Evolutionary conservation across 2,113 vertebrate genomes (phyloP).

Genomic region (Acanthisitta chloris): DNA sequence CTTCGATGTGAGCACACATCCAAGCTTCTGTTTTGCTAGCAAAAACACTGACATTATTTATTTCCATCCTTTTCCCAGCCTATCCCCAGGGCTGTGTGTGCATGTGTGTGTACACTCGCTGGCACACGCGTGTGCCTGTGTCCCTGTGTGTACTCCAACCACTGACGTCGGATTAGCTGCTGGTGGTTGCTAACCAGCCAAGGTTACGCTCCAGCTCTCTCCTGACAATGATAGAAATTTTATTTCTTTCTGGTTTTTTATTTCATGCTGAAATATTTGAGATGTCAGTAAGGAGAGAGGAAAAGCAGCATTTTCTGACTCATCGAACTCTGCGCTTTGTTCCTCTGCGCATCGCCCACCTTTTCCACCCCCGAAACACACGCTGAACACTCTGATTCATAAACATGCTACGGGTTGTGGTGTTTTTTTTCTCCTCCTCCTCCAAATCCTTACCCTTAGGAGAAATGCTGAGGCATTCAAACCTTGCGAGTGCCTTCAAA

Average conservation of each 20-base stretch:
- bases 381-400: constrained; percentile 62
- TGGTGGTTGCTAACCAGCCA: neutral
- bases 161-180: neutral
- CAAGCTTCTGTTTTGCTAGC: neutral
- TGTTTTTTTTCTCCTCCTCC: neutral
- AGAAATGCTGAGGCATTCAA: constrained; percentile 30
- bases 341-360: constrained; percentile 64
- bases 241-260: no score
- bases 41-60: rapidly evolving
- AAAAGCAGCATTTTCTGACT: constrained; percentile 64
- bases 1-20: rapidly evolving
- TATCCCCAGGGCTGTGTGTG: rapidly evolving
- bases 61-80: neutral
- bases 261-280: neutral
- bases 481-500: neutral
- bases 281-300: neutral
- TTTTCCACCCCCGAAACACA: constrained; percentile 62
- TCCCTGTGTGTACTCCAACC: rapidly evolving
- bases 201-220: neutral
- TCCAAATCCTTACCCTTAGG: constrained; percentile 26
- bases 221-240: neutral
- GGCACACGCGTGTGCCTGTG: neutral
- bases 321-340: constrained; percentile 58
- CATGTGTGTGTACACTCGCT: rapidly evolving
- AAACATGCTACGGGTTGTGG: constrained; percentile 1